Base-by-base conservation (phyloP, 2,888 invertebrate genomes). In the Acleris sparsana region DNA sequence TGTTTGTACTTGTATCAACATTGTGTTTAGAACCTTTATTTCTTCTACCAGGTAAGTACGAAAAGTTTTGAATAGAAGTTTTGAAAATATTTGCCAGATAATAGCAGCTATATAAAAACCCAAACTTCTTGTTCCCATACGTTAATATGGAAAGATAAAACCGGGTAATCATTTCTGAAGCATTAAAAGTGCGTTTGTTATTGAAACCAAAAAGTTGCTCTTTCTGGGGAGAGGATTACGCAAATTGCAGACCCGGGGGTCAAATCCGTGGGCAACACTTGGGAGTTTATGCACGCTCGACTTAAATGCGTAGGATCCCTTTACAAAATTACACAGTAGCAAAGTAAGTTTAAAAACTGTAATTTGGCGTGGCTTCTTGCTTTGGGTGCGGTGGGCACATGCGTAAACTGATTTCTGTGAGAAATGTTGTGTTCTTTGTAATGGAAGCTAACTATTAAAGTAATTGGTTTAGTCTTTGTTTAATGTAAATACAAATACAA, bases 211-310 rank as follows among this genome's bases (percentile, higher is more conserved):
- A 39, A 39, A 39, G 39, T 39, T 39, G 60, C 44, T 57, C n/a
- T 29, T 49, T 51, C 51, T 65, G 55, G 48, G 48, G 33, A 49
- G 49, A 55, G 49, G 20, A 65, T 60, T 44, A 65, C 60, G 49
- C 25, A 64, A 60, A 64, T 64, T 60, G 49, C 43, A 55, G 43
- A 55, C 49, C 60, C 43, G 60, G 44, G 64, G 60, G 60, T 60
- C 64, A 60, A 25, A 55, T 43, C n/a, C 51, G 64, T 53, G 33
- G 49, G 59, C 49, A 16, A 39, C 49, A 18, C 39, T 39, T 17
- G 33, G 20, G 55, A n/a, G 43, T 53, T 60, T 53, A 63, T 53
- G 46, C 48, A 59, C 25, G 48, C 22, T 43, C 25, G 20, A 48
- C 39, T 39, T 44, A 44, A 59, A 59, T 33, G 46, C 39, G 20